Evolutionary conservation across 2,888 invertebrate genomes (phyloP).

Genomic region (Busseola fusca): DNA sequence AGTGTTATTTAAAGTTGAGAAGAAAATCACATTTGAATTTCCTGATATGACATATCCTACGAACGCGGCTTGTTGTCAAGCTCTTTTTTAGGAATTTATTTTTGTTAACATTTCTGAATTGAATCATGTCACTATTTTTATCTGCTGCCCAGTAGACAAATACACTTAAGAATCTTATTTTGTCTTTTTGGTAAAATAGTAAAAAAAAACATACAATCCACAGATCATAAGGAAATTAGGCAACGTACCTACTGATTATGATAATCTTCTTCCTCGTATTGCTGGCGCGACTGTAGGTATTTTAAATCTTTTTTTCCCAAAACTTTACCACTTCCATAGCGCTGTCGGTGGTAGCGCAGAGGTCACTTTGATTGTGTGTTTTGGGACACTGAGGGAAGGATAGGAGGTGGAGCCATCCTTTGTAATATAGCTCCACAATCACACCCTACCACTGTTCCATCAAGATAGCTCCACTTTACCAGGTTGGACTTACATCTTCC

Average conservation of each 20-base stretch:
- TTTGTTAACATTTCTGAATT: neutral
- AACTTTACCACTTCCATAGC: too few relatives aligned
- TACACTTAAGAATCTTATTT: neutral
- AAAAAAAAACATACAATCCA: neutral
- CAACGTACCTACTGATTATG: neutral
- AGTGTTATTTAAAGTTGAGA: constrained; percentile 36
- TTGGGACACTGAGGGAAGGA: too few relatives aligned
- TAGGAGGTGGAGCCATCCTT: too few relatives aligned
- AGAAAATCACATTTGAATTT: constrained; percentile 34
- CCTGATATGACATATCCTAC: constrained; percentile 16
- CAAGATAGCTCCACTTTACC: too few relatives aligned
- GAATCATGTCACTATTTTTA: neutral
- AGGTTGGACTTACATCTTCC: too few relatives aligned
- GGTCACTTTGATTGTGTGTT: too few relatives aligned
- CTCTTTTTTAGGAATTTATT: neutral
- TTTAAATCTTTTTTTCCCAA: too few relatives aligned
- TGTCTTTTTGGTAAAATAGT: neutral
- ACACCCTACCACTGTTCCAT: too few relatives aligned
- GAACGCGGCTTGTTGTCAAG: neutral
- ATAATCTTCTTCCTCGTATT: neutral
- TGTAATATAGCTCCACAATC: too few relatives aligned
- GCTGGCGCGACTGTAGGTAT: too few relatives aligned
- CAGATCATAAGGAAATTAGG: neutral
- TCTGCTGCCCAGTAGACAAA: neutral
- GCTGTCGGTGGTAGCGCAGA: too few relatives aligned